phyloP scores from a whole-genome alignment of 2,888 invertebrate genomes.

The Lottia scabra region DNA sequence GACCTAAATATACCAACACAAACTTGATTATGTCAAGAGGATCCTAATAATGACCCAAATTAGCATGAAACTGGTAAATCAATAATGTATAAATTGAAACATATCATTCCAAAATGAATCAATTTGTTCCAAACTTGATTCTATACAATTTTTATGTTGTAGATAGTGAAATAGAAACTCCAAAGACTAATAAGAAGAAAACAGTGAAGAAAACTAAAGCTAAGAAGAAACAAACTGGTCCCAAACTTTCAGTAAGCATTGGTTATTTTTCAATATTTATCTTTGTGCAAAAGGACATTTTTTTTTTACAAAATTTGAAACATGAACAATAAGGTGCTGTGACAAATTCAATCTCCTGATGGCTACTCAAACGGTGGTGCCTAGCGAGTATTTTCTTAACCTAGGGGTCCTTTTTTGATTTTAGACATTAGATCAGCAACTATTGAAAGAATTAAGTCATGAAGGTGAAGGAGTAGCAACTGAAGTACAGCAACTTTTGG shows the following conservation, averaged over 20 bases:
- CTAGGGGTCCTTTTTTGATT: slow-evolving; percentile 19
- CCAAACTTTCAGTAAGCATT: slow-evolving; percentile 48
- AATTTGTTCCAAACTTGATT: too few species aligned
- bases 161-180: slow-evolving; percentile 41
- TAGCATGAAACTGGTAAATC: too few species aligned
- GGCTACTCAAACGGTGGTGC: too few species aligned
- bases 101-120: too few species aligned
- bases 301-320: neutral
- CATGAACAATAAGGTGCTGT: neutral
- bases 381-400: neutral
- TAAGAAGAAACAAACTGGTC: slow-evolving; percentile 44
- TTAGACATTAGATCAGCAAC: slow-evolving; percentile 60
- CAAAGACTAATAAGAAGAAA: slow-evolving; percentile 40
- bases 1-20: too few species aligned
- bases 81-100: too few species aligned
- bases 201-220: slow-evolving; percentile 38
- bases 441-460: slow-evolving; percentile 64
- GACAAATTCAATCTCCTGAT: too few species aligned
- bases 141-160: slow-evolving; percentile 13
- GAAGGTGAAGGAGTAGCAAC: slow-evolving; percentile 60
- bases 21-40: too few species aligned
- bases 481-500: slow-evolving; percentile 64
- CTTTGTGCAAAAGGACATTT: too few species aligned
- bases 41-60: too few species aligned
- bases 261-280: neutral